These are phyloP conservation scores for Macrosoma leucophasiata DNA, from an alignment of 2,888 invertebrate genomes.

Conservation along the genomic window DNA sequence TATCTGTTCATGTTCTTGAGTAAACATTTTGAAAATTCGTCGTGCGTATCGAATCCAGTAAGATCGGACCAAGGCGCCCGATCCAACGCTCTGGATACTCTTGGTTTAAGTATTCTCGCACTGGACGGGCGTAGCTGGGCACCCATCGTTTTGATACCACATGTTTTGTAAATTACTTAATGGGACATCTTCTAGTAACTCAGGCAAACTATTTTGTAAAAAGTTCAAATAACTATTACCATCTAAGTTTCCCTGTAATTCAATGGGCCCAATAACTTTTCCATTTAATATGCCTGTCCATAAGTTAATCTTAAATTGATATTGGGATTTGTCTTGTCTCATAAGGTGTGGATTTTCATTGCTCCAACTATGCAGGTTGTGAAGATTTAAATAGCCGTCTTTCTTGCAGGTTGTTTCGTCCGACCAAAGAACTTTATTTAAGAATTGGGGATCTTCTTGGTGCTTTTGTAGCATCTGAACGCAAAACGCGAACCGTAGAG, in stretches of 20 bases:
- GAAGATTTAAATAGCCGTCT: constrained; percentile 25
- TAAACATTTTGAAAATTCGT: too few relatives aligned
- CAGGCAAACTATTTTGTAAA: constrained; percentile 11
- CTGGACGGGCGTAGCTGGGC: background rate
- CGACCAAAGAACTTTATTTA: constrained; percentile 25
- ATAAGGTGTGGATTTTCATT: constrained; percentile 23
- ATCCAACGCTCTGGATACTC: constrained; percentile 4
- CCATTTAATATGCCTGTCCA: constrained; percentile 28
- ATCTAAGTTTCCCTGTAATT: constrained; percentile 19
- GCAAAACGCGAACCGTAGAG: constrained; percentile 14
- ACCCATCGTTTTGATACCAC: too few relatives aligned
- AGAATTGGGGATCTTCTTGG: constrained; percentile 21
- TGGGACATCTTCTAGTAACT: constrained; percentile 10
- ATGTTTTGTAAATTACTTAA: background rate
- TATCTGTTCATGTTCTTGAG: too few relatives aligned
- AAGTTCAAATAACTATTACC: constrained; percentile 16
- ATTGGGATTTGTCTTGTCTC: constrained; percentile 24
- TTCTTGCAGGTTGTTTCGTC: constrained; percentile 23
- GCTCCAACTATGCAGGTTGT: constrained; percentile 21
- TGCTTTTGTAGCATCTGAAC: constrained; percentile 16
- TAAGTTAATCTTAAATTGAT: constrained; percentile 26
- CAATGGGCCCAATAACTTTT: constrained; percentile 24
- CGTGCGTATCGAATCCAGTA: too few relatives aligned
- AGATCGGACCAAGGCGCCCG: constrained; percentile 9
- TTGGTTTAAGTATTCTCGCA: background rate